Base-by-base conservation (phyloP, 2,888 invertebrate genomes). In the Coremacera marginata region DNA sequence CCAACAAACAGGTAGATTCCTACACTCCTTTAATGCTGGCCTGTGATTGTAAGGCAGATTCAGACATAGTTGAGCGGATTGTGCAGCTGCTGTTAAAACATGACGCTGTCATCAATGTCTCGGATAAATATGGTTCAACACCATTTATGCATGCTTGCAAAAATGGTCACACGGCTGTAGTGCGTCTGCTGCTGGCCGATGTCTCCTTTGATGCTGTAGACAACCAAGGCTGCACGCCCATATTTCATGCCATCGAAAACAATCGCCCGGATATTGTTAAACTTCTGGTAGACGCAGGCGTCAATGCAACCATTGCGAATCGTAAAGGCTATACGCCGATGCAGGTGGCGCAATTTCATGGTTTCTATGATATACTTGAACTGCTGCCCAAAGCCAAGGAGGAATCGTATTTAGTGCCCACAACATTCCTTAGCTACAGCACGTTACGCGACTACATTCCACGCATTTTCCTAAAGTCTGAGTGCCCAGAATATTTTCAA, bases 401-500 rank as follows among this genome's bases (percentile, higher is more conserved):
- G 4, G 81, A 79, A 5, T 34, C 73, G 0, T 89, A 87, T 75
- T 5, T 82, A 25, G 86, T 89, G 25, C 89, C 89, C 0, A 78
- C 84, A 0, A 80, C 82, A n/a, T 89, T 85, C 65, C 81, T 88
- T 3, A 67, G 81, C 4, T 89, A 89, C 74, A 87, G 80, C 75
- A 84, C 84, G 9, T 79, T 89, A 27, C 81, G 85, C 14, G 88
- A 89, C 82, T 84, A 86, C 77, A 88, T 89, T 76, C 89, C 89
- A 9, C 85, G 88, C 49, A 85, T 89, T 44, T 89, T 89, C 37
- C 79, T 88, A 0, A 88, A 88, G 72, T 79, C 85, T 11, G 87
- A 88, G 25, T 88, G 87, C 7, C 89, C 89, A 0, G 88, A 89
- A 77, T 89, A 89, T 80, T 89, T 89, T 81, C 89, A 87, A 77